A percentile compares a stretch with the other conserved stretches of the same genome.
phyloP scores from a whole-genome alignment of 2,113 vertebrate genomes.

The Triplophysa siluroides region DNA sequence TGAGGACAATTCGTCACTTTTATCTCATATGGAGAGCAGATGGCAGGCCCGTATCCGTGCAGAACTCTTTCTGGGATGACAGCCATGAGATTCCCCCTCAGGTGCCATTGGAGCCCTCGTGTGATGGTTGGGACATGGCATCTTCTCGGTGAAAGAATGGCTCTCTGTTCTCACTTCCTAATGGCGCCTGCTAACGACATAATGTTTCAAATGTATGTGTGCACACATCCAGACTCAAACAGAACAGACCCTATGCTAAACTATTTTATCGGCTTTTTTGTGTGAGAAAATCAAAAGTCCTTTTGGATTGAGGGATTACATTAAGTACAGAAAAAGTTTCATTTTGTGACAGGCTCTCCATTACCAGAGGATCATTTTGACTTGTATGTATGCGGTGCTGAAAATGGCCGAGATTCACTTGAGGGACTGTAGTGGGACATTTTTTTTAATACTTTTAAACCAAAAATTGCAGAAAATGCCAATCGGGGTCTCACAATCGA shows the following conservation, averaged over 20 bases:
- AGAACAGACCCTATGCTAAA: constrained; percentile 3
- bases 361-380: background rate
- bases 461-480: too few relatives aligned
- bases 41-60: constrained; percentile 76
- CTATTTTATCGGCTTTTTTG: background rate
- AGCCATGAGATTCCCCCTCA: constrained; percentile 80
- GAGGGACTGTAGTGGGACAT: too few relatives aligned
- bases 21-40: constrained; percentile 79
- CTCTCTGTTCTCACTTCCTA: constrained; percentile 61
- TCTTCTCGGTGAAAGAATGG: constrained; percentile 66
- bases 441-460: too few relatives aligned
- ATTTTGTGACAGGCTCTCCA: background rate
- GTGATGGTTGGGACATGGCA: constrained; percentile 75
- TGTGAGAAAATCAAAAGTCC: background rate
- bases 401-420: too few relatives aligned
- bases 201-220: constrained; percentile 53
- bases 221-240: constrained; percentile 15
- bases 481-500: too few relatives aligned
- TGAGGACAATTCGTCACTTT: constrained; percentile 70
- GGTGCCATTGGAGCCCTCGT: constrained; percentile 77
- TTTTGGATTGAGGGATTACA: background rate
- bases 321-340: background rate
- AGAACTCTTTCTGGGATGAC: constrained; percentile 78
- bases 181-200: constrained; percentile 62
- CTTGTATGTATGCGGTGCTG: background rate